Evolutionary conservation across 2,113 vertebrate genomes (phyloP), one percentile per base, ranked within the genome.

Genomic region (Amphiprion ocellaris): DNA sequence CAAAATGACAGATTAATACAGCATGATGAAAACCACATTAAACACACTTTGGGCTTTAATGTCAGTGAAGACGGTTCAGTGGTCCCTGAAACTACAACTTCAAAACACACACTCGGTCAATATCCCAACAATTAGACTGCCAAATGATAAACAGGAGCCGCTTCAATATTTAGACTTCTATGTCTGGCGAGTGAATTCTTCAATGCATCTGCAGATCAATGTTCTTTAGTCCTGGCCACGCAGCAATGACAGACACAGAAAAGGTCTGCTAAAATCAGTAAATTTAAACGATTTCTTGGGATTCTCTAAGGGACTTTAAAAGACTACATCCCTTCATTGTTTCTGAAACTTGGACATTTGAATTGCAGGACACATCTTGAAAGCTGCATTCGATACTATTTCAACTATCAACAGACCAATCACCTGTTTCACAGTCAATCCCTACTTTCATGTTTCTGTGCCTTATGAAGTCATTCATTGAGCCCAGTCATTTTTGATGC

Each of bases 1-100:
- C 2, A 80, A 79, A 87, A 55, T 44, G 30, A 79, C 14, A 69
- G 8, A 61, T 30, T 59, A 60, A 85, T 74, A 66, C 16, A 37
- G 10, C 28, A 2, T 3, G 65, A 37, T 33, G 9, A 52, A 23
- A 73, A 66, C 19, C 54, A 50, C 59, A 37, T 46, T 39, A 23
- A 60, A 58, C 26, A n/a, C 2, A 14, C 26, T 49, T 14, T 37
- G 12, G 28, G 50, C 64, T 60, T 63, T 44, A 16, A 68, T 71
- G 50, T 65, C 41, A 11, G 11, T 44, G 2, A 15, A 44, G 12
- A 47, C 54, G 11, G 24, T 46, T 65, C 16, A 21, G n/a, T 17
- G 8, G 61, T 21, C 28, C 7, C 15, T 2, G 39, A n/a, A 55
- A 41, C 4, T 52, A 24, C 2, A 6, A 73, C 8, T 23, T 79